Evolutionary conservation across 2,888 invertebrate species (phyloP), one percentile per base, ranked within the genome.

Genomic region (Dryomyza anilis): DNA sequence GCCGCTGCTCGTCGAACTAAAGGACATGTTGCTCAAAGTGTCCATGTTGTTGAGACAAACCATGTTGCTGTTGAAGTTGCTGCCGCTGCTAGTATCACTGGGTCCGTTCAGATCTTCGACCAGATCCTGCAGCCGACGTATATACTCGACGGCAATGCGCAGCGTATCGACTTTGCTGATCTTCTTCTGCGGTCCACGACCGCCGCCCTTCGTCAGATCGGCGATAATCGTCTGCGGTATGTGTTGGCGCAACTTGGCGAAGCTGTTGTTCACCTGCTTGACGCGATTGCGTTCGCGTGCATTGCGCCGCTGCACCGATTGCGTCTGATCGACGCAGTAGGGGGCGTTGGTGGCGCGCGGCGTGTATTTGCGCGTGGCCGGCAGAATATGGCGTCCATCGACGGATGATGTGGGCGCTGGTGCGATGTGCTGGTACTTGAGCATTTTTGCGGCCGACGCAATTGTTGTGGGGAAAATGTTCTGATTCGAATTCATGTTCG

Each of bases 281-380:
- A 96, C 96, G 72, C 97, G 89, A 81, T 96, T 97, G 70, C 97
- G 85, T 84, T 97, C 97, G 30, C 97, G 87, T 36, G 96, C 97
- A 83, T 97, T 97, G 75, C 97, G 87, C 56, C 96, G 85, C 1
- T 94, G 94, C 29, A 95, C 95, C 8, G 95, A 93, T 64, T 94
- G 92, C 52, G 93, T 93, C 75, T 91, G 94, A 75, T 90, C 88
- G 30, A 77, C 76, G 43, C 71, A 74, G 55, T 77, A 80, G 1
- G 79, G 78, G 23, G 68, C 62, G 33, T 62, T 66, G 8, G 52
- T n/a, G 50, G 68, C 67, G 36, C 70, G 91, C 27, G 89, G 89
- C 43, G 74, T 80, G 89, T 89, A 75, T 88, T 86, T 72, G 87
- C 86, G 81, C 89, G 91, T 80, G 63, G 16, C 30, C 19, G n/a